Percentiles rank a stretch among this genome's conserved stretches.
These are phyloP conservation scores for Drosophila bunnanda DNA, from an alignment of 2,888 invertebrate species.

Conservation along the genomic window DNA sequence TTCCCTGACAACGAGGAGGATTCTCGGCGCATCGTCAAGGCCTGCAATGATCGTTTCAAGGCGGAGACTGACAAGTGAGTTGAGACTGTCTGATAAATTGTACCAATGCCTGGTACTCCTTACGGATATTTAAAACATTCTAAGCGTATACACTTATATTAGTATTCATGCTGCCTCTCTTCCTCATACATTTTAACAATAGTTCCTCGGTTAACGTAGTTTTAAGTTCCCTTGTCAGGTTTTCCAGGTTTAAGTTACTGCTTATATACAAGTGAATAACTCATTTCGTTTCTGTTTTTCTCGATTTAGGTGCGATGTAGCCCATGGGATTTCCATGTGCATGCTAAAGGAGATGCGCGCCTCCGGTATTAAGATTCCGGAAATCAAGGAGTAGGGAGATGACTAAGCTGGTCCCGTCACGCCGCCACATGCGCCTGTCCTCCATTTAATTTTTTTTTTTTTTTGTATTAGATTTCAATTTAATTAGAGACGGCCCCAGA, in stretches of 20 bases:
- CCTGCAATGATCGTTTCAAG: constrained; percentile 57
- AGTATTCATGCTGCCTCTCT: neutral
- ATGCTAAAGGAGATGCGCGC: constrained; percentile 65
- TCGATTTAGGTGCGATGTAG: constrained; percentile 68
- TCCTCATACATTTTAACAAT: neutral
- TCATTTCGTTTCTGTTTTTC: neutral
- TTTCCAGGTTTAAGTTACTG: neutral
- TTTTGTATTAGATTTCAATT: constrained; percentile 28
- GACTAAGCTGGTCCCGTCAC: neutral
- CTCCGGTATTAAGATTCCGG: constrained; percentile 62
- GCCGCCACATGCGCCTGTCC: neutral
- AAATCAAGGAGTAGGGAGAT: constrained; percentile 59
- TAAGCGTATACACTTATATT: neutral
- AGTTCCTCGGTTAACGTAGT: neutral
- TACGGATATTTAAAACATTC: neutral
- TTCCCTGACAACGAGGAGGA: constrained; percentile 57
- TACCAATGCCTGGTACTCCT: neutral
- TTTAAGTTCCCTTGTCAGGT: too few species aligned
- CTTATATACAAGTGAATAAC: neutral
- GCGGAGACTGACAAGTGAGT: constrained; percentile 71
- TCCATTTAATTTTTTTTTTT: constrained; percentile 6
- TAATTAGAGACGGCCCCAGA: constrained; percentile 16
- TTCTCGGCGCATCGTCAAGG: constrained; percentile 40
- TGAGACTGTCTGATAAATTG: neutral
- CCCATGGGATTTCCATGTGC: constrained; percentile 73